Evolutionary conservation across 2,888 invertebrate species (phyloP).

Genomic region (Electrophaes corylata): DNA sequence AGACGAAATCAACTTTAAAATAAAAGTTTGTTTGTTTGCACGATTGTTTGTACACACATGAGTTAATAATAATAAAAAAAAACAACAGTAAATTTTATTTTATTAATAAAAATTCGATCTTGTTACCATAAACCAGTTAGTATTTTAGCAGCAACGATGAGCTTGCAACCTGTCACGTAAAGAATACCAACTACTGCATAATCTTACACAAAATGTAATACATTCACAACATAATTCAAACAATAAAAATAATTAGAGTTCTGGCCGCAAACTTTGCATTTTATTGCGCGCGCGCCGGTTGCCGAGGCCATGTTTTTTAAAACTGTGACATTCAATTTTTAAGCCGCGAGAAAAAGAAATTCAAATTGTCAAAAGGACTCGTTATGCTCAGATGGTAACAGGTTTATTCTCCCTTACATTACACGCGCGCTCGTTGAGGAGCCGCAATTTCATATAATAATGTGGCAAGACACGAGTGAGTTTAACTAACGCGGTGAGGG

Average conservation of each 20-base stretch:
- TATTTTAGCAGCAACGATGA: too few species aligned
- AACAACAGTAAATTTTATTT: too few species aligned
- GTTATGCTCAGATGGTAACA: slow-evolving; percentile 34
- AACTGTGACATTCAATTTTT: slow-evolving; percentile 55
- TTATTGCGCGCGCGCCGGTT: slow-evolving; percentile 26
- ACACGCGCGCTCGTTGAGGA: not conserved
- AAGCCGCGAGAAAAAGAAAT: slow-evolving; percentile 45
- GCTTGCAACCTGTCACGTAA: too few species aligned
- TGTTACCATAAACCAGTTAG: too few species aligned
- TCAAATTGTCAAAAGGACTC: slow-evolving; percentile 51
- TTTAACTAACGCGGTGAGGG: not conserved
- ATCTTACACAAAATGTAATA: slow-evolving; percentile 8
- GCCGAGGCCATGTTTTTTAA: slow-evolving; percentile 48
- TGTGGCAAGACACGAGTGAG: not conserved
- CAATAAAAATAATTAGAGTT: slow-evolving; percentile 24
- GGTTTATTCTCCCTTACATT: slow-evolving; percentile 14
- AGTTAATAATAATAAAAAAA: too few species aligned
- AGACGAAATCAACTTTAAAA: too few species aligned
- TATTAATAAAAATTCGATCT: too few species aligned
- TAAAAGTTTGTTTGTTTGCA: too few species aligned
- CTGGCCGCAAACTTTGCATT: slow-evolving; percentile 30
- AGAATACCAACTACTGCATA: too few species aligned
- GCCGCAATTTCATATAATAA: slow-evolving; percentile 6
- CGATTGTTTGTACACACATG: too few species aligned
- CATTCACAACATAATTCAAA: slow-evolving; percentile 22